phyloP scores from a whole-genome alignment of 2,888 invertebrate genomes.

The Loripinus fragilis region DNA sequence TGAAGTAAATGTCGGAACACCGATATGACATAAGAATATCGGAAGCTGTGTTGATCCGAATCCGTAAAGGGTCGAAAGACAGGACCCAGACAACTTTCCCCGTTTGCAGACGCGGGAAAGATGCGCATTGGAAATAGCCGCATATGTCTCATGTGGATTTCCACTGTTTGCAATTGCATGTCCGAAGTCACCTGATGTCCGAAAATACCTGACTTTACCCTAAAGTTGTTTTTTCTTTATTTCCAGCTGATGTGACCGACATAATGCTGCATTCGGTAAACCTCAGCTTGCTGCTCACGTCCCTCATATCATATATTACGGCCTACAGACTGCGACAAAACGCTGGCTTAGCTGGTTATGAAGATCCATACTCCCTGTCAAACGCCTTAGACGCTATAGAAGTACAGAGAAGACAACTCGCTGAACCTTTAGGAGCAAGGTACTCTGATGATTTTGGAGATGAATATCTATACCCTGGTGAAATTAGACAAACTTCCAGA shows the following conservation, averaged over 20 bases:
- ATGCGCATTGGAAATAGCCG: too few species aligned
- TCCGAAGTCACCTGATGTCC: too few species aligned
- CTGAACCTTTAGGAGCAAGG: neutral
- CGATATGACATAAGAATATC: too few species aligned
- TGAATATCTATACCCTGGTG: neutral
- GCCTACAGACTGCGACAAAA: constrained; percentile 38
- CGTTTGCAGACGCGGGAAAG: too few species aligned
- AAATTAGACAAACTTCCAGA: neutral
- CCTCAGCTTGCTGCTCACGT: constrained; percentile 3
- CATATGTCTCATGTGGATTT: too few species aligned
- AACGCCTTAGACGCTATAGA: constrained; percentile 42
- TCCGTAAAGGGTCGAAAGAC: too few species aligned
- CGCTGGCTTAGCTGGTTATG: constrained; percentile 38
- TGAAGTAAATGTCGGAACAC: too few species aligned
- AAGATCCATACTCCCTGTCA: constrained; percentile 52
- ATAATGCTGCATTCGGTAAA: neutral
- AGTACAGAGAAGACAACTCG: constrained; percentile 27
- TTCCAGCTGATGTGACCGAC: constrained; percentile 15
- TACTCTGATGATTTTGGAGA: neutral
- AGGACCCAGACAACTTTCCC: too few species aligned
- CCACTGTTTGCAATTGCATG: too few species aligned
- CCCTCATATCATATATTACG: neutral
- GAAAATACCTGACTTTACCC: too few species aligned
- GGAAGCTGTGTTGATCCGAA: too few species aligned
- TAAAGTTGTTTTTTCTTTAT: neutral